These are phyloP conservation scores for Epinotia brunnichana DNA, from an alignment of 2,888 invertebrate species.

Conservation along the genomic window DNA sequence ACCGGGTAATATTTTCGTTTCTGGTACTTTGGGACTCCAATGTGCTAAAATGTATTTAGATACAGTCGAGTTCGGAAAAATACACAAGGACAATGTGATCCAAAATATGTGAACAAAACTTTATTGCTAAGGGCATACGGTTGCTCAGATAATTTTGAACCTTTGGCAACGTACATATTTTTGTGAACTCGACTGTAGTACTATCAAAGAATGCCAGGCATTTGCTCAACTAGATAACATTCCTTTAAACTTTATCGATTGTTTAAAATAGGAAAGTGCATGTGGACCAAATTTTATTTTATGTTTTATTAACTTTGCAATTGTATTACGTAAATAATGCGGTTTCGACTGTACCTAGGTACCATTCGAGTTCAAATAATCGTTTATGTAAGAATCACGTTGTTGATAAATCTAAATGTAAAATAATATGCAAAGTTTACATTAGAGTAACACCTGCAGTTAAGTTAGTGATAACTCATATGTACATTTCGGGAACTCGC, in stretches of 20 bases:
- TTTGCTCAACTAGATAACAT: not conserved
- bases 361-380: not conserved
- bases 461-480: not conserved
- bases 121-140: too few relatives aligned
- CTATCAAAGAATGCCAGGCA: too few relatives aligned
- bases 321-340: not conserved
- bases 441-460: not conserved
- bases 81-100: too few relatives aligned
- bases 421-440: not conserved
- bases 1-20: too few relatives aligned
- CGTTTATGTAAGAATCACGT: not conserved
- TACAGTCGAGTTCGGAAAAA: too few relatives aligned
- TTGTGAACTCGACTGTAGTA: too few relatives aligned
- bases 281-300: not conserved
- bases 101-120: too few relatives aligned
- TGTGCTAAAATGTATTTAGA: too few relatives aligned
- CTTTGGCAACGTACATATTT: too few relatives aligned
- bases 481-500: not conserved
- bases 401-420: not conserved
- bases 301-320: not conserved
- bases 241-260: not conserved
- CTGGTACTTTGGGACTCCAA: too few relatives aligned
- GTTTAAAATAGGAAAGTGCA: not conserved
- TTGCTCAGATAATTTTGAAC: too few relatives aligned
- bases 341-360: not conserved